Evolutionary conservation across 2,797 vertebrate genomes (phyloP).

Genomic region (Channallabes apus): DNA sequence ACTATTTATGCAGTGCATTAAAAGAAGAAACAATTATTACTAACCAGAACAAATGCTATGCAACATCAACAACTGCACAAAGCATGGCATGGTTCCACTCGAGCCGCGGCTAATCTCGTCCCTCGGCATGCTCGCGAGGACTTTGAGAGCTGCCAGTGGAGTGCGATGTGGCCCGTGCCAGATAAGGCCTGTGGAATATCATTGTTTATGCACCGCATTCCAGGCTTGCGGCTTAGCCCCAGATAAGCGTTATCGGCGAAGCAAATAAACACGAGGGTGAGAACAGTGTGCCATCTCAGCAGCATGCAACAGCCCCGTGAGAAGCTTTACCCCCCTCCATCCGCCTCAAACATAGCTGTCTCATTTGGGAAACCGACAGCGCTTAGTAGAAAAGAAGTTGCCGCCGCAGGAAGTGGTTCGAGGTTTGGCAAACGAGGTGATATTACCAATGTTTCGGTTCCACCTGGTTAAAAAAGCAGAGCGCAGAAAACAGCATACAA

Average conservation of each 20-base stretch:
- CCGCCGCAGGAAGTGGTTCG: conserved; percentile 6
- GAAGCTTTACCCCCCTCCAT: background rate
- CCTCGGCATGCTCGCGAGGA: conserved; percentile 29
- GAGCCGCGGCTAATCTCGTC: conserved; percentile 29
- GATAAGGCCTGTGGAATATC: conserved; percentile 51
- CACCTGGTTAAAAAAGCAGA: background rate
- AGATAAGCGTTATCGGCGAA: conserved; percentile 51
- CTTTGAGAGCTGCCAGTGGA: conserved; percentile 37
- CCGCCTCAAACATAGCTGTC: conserved; percentile 26
- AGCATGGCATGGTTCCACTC: conserved; percentile 27
- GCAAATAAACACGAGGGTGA: conserved; percentile 45
- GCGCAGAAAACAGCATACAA: background rate
- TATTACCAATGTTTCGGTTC: background rate
- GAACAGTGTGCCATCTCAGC: conserved; percentile 42
- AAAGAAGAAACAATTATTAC: background rate
- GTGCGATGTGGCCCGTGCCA: conserved; percentile 26
- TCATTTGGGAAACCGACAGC: conserved; percentile 33
- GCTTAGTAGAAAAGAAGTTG: background rate
- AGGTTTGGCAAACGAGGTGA: background rate
- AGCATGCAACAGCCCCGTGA: conserved; percentile 31
- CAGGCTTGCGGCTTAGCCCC: conserved; percentile 40
- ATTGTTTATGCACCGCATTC: conserved; percentile 46
- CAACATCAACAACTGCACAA: background rate
- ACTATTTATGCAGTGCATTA: background rate
- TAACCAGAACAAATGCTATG: background rate